Evolutionary conservation across 2,113 vertebrate species (phyloP), one percentile per base, ranked within the genome.

Genomic region (Scartelaos histophorus): DNA sequence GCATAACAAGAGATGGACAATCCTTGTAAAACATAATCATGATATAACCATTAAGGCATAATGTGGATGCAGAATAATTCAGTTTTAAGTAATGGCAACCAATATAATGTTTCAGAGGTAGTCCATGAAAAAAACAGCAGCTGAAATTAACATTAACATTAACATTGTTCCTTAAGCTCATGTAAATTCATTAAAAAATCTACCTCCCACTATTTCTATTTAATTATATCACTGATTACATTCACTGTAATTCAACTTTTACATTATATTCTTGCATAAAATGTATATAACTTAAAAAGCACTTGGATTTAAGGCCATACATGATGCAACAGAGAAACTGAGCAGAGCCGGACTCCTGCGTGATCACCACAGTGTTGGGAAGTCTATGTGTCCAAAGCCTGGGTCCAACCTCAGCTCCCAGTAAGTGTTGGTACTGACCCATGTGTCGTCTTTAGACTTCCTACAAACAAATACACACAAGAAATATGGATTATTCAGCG

Each of bases 391-490:
- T 85, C 90, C 88, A 85, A 99, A 98, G 57, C 94, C 96, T 65
- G 92, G 93, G 19, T 97, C 94, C 90, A 91, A 96, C 62, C 96
- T 94, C 82, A 96, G 92, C 72, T 97, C 94, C 95, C 97, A 95
- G 88, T 99, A 99, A 1, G 92, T 97, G 86, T 95, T 93, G 60
- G 97, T 98, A 93, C 95, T 97, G 84, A 97, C 93, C 97, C 97
- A 99, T 13, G 93, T 94, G 29, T 98, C 96, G 22, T 97, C 94
- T 0, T 13, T 91, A 66, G 95, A 95, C 91, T 95, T 98, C 87
- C 97, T 98, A 86, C 73, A 11, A n/a, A 16, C 17, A 58, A 25
- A 58, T 1, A 58, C 12, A 15, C 22, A 25, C 1, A 54, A 7
- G 49, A 53, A 54, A 54, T 24, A 58, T 25, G 22, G 24, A 58